Evolutionary conservation across 2,888 invertebrate genomes (phyloP), one percentile per base, ranked within the genome.

Genomic region (Petrolisthes manimaculis): DNA sequence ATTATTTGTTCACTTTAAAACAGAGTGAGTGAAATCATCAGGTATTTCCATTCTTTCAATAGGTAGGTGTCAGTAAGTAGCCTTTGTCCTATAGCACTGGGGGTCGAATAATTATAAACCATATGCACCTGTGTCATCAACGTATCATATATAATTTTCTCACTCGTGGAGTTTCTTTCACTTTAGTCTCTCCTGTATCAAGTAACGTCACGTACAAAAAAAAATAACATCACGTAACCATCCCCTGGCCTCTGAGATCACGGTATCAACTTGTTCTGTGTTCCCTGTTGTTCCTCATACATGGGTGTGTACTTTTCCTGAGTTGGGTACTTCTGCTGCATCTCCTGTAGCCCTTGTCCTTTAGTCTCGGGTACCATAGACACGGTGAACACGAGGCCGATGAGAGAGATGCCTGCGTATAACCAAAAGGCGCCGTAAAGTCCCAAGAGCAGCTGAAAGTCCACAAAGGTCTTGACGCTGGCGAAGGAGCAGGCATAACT

Each of bases 351-450:
- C 92, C 97, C 96, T 92, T 96, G 96, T 0, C 97, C 97, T 93
- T 97, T 97, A 4, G 98, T 98, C 93, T 98, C 97, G 0, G 97
- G 97, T 5, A 98, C 96, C 92, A 96, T 96, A 92, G 96, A 96
- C 3, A 96, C 96, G 0, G 97, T 96, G 93, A 97, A 97, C 92
- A 97, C 95, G 12, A 97, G 94, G n/a, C 97, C 96, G 53, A 96
- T 95, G 0, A 97, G 95, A 83, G 97, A 96, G 92, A 97, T 95
- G 87, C 95, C 95, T 0, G 97, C 96, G 93, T 97, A 98, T 90
- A 97, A 94, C 96, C 97, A 97, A 93, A 97, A 98, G 2, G 97
- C 96, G 0, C 97, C 97, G 92, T 96, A 95, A 56, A 96, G 93
- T 0, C 96, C 96, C 56, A 97, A 93, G 81, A 95, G 93, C 93